Evolutionary conservation across 2,113 vertebrate species (phyloP), one percentile per base, ranked within the genome.

Genomic region (Gnathonemus echidnorhynchus): DNA sequence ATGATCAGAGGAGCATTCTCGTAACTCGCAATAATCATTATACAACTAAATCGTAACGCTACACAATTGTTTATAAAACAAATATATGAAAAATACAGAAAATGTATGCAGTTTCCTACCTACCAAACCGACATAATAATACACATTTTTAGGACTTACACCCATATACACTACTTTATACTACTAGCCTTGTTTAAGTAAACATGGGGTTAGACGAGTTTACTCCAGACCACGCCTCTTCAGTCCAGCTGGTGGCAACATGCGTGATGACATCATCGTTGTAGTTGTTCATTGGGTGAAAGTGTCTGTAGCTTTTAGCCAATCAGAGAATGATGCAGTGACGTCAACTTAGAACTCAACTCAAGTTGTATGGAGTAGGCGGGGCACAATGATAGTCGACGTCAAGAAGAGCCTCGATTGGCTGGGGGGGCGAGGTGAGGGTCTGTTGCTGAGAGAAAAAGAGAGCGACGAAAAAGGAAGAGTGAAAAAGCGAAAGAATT

Each of bases 231-330:
- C 96, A 95, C 96, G 95, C 96, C 96, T 94, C 93, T 93, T 91
- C 6, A 45, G 92, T 94, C 94, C 96, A 97, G 96, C 95, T 97
- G 96, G 96, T 97, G 96, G 96, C 96, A 97, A 97, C 96, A 96
- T 95, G 94, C 90, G 89, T 94, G 94, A 94, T 96, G 95, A 97
- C 96, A 96, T 97, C 96, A 97, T 91, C 93, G 27, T 84, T 89
- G 52, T 80, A 90, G 31, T 49, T 85, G 48, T 39, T 92, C 89
- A 97, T 97, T 96, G 96, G 96, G 89, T 91, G 58, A 0, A 58
- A 92, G 91, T 90, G 91, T 19, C 48, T n/a, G 6, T 58, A 53
- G 13, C 89, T 48, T 85, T 87, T 92, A 91, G 80, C 96, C 95
- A 96, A 96, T 96, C 90, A 90, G 86, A 89, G 90, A 31, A 89